Evolutionary conservation across 35 echinoderm and acorn worm species (phyloP).

Genomic region (Apostichopus parvimensis): DNA sequence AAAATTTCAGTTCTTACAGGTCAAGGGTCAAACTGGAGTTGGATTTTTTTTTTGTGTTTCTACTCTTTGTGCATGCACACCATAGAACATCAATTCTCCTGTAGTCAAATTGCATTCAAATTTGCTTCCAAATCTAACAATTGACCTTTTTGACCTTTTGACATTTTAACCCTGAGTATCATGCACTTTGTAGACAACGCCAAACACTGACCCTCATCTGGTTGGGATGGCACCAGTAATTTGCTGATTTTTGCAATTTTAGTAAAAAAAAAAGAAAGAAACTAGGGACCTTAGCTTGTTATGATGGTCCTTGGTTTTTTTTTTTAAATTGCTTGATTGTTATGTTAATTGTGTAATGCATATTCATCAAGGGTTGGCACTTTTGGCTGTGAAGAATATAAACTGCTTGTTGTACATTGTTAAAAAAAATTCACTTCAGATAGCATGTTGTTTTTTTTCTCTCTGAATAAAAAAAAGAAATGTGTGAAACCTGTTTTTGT

Average conservation of each 20-base stretch:
- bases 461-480: neutral
- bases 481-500: constrained; percentile 23
- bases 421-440: constrained; percentile 47
- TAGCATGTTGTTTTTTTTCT: constrained; percentile 39
- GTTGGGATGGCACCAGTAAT: constrained; percentile 55
- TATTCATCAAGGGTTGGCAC: constrained; percentile 60
- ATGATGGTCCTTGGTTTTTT: constrained; percentile 40
- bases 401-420: constrained; percentile 57
- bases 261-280: constrained; percentile 7
- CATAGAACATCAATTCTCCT: constrained; percentile 45
- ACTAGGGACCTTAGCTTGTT: constrained; percentile 48
- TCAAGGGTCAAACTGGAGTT: constrained; percentile 41
- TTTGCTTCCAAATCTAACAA: constrained; percentile 54
- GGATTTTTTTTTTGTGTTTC: constrained; percentile 14
- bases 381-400: constrained; percentile 56
- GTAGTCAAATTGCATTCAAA: constrained; percentile 59
- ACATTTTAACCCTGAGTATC: constrained; percentile 52
- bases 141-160: constrained; percentile 30
- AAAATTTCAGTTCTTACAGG: constrained; percentile 53
- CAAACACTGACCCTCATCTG: constrained; percentile 58
- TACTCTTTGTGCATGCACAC: constrained; percentile 56
- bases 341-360: constrained; percentile 69
- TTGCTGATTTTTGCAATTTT: constrained; percentile 49
- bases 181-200: constrained; percentile 43
- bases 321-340: constrained; percentile 52